Base-by-base conservation (phyloP, 1,140 invertebrate genomes). In the Ceratosolen fusciceps region DNA sequence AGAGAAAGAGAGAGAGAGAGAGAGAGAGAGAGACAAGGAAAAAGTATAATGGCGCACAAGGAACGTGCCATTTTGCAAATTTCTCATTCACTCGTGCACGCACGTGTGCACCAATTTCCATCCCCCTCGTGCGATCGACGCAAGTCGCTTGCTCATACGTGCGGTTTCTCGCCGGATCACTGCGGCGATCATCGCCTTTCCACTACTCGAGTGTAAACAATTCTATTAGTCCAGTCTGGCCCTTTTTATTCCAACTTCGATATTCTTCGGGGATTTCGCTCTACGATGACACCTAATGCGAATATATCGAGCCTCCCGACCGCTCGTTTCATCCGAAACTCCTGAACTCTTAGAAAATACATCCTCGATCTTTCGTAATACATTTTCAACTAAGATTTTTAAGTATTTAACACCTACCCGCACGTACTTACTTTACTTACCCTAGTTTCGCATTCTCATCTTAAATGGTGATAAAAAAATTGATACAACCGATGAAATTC, bases 51-150 rank as follows among this genome's bases (percentile, higher is more conserved):
- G 49, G 67, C 19, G 68, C 39, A 60, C 16, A 10, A 29, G 60
- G 26, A 68, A 68, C 82, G 81, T 86, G 87, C 85, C 86, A 88
- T 87, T 89, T 89, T 88, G 85, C 83, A 88, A 87, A 85, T 84
- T 82, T 76, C 78, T 81, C 82, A 84, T 83, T 84, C 81, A 78
- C 81, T 80, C 79, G 71, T 52, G 77, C 72, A 83, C 80, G 84
- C 85, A 86, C 86, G 84, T 87, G 85, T 79, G 82, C 83, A 84
- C 81, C 67, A 74, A 84, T 84, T 83, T 82, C 81, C 65, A 71
- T 78, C 71, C 71, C n/a, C 49, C 79, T 83, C 14, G 67, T 79
- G 49, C 62, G n/a, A 70, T 58, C 34, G 8, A 8, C 29, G 49
- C 49, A 43, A 81, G 24, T 76, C 83, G 83, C 83, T 87, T 87